Evolutionary conservation across 2,888 invertebrate genomes (phyloP).

Genomic region (Dolichomitus sp.): DNA sequence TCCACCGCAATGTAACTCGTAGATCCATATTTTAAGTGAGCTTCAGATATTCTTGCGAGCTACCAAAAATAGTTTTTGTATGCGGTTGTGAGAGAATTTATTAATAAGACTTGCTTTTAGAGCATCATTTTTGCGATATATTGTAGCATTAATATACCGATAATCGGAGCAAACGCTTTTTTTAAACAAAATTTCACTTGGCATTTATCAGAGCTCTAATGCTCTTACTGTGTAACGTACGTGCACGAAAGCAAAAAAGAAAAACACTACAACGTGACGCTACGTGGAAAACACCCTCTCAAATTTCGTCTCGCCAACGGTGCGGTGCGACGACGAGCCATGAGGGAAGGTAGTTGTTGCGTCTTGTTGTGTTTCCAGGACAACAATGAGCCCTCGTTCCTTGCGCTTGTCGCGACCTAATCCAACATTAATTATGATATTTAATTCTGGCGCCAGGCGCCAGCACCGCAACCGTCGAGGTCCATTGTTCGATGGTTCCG

Average conservation of each 20-base stretch:
- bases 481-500: slow-evolving; percentile 74
- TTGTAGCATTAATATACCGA: not conserved
- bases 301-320: slow-evolving; percentile 74
- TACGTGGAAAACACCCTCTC: slow-evolving; percentile 53
- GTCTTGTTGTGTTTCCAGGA: slow-evolving; percentile 42
- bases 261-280: slow-evolving; percentile 15
- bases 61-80: no score
- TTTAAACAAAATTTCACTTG: not conserved
- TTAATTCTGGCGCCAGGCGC: slow-evolving; percentile 76
- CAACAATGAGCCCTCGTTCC: slow-evolving; percentile 55
- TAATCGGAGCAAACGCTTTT: not conserved
- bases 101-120: no score
- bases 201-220: not conserved
- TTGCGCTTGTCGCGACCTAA: slow-evolving; percentile 65
- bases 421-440: slow-evolving; percentile 83
- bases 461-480: slow-evolving; percentile 60
- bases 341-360: slow-evolving; percentile 71
- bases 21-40: not conserved
- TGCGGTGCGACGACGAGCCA: slow-evolving; percentile 68
- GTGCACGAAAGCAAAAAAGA: not conserved
- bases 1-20: not conserved
- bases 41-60: not conserved
- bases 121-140: no score
- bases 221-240: not conserved
- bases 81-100: no score